Evolutionary conservation across 2,888 invertebrate species (phyloP).

Genomic region (Gandaritis pyraliata): DNA sequence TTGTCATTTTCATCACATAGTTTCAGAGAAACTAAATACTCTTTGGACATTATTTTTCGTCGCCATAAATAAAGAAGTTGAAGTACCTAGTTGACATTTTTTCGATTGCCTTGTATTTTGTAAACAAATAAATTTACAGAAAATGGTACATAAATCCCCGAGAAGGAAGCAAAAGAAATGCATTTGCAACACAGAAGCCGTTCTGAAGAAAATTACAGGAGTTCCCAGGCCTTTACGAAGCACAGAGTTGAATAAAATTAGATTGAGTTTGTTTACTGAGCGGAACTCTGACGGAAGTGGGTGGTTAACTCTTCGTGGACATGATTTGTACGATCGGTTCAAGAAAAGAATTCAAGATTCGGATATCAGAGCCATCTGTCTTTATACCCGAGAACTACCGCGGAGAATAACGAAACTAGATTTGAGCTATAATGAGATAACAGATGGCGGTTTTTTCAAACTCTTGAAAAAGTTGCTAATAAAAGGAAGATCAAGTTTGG

Average conservation of each 20-base stretch:
- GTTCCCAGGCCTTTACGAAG: conserved; percentile 45
- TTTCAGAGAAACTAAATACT: no score
- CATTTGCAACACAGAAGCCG: conserved; percentile 57
- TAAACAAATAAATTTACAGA: conserved; percentile 14
- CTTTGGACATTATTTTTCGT: no score
- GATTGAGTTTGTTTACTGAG: conserved; percentile 73
- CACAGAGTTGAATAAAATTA: conserved; percentile 61
- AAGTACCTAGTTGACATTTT: no score
- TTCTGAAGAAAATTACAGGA: conserved; percentile 61
- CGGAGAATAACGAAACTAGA: conserved; percentile 78
- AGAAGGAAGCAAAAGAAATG: conserved; percentile 54
- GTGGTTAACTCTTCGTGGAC: conserved; percentile 79
- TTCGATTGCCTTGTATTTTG: conserved; percentile 14
- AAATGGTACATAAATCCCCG: conserved; percentile 21
- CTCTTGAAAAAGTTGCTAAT: conserved; percentile 71
- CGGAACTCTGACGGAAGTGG: conserved; percentile 83
- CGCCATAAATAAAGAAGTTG: no score
- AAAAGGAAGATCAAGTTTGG: conserved; percentile 73
- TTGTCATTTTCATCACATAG: conserved; percentile 9
- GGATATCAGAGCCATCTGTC: conserved; percentile 79
- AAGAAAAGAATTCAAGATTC: conserved; percentile 71
- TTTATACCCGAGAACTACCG: conserved; percentile 72
- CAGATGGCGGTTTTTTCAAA: conserved; percentile 75
- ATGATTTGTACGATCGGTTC: conserved; percentile 74
- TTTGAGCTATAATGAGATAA: conserved; percentile 84